phyloP scores from a whole-genome alignment of 2,888 invertebrate species.

The Pseudococcus jackbeardsleyi region DNA sequence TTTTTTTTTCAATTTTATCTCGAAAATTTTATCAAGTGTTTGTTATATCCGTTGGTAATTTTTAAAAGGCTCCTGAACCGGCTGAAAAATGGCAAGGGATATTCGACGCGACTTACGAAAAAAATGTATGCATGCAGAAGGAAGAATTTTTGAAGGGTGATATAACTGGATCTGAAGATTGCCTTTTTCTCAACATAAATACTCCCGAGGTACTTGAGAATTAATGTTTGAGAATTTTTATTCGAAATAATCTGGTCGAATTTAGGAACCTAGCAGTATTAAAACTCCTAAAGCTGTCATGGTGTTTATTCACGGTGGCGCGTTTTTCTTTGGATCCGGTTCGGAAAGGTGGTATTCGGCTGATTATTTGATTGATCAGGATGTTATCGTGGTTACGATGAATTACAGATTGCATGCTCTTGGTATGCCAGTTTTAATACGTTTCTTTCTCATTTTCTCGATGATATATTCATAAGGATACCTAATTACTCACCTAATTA shows the following conservation, averaged over 20 bases:
- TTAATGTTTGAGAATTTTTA: background rate
- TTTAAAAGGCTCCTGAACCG: conserved; percentile 46
- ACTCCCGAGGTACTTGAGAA: conserved; percentile 67
- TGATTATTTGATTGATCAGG: conserved; percentile 75
- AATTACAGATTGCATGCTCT: conserved; percentile 83
- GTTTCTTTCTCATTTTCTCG: too few relatives aligned
- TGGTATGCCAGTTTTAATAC: conserved; percentile 67
- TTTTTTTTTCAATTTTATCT: too few relatives aligned
- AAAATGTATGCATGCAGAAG: conserved; percentile 70
- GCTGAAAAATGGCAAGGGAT: conserved; percentile 70
- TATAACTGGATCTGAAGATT: conserved; percentile 73
- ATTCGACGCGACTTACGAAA: conserved; percentile 71
- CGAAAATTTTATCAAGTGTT: too few relatives aligned
- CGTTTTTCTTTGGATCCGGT: conserved; percentile 80
- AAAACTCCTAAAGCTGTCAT: conserved; percentile 75
- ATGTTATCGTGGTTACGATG: conserved; percentile 80
- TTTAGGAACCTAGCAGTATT: conserved; percentile 6
- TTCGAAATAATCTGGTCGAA: background rate
- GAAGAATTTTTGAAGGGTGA: conserved; percentile 67
- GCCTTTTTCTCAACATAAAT: conserved; percentile 73
- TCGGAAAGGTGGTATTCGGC: conserved; percentile 78
- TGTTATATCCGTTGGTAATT: too few relatives aligned
- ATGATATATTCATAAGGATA: too few relatives aligned
- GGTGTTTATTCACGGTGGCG: conserved; percentile 84
- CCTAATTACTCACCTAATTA: too few relatives aligned